These are phyloP conservation scores for Ricordea florida DNA, from an alignment of 92 coral and sea anemone species.

Conservation along the genomic window DNA sequence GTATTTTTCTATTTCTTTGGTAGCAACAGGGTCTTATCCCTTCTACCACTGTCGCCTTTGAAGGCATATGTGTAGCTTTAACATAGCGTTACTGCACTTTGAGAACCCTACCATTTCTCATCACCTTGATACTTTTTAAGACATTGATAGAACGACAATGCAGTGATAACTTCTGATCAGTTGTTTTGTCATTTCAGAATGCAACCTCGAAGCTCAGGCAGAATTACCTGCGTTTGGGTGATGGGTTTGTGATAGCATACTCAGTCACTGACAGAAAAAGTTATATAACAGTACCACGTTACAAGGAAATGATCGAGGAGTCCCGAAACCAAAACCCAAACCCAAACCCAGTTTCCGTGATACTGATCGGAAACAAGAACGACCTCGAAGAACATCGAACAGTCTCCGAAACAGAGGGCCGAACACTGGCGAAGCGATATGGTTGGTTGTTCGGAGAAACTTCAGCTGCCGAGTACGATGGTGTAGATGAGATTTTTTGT, in stretches of 20 bases:
- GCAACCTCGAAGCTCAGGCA: conserved; percentile 48
- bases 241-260: conserved; percentile 77
- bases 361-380: conserved; percentile 67
- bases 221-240: conserved; percentile 56
- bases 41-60: no score
- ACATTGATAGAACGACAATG: no score
- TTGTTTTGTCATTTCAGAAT: conserved; percentile 1
- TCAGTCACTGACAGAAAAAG: conserved; percentile 68
- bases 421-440: conserved; percentile 52
- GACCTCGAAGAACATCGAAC: conserved; percentile 67
- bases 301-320: conserved; percentile 61
- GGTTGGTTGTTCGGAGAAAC: conserved; percentile 82
- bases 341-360: conserved; percentile 29
- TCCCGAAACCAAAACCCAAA: conserved; percentile 43
- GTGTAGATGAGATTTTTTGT: conserved; percentile 57
- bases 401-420: conserved; percentile 65
- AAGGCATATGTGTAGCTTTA: no score
- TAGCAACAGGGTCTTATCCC: no score
- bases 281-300: conserved; percentile 65
- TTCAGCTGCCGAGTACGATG: conserved; percentile 71
- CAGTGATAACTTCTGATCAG: not conserved
- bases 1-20: no score
- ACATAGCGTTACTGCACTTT: not conserved
- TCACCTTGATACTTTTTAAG: no score
- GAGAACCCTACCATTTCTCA: not conserved